phyloP scores from a whole-genome alignment of 2,888 invertebrate genomes.

The Idaea straminata region DNA sequence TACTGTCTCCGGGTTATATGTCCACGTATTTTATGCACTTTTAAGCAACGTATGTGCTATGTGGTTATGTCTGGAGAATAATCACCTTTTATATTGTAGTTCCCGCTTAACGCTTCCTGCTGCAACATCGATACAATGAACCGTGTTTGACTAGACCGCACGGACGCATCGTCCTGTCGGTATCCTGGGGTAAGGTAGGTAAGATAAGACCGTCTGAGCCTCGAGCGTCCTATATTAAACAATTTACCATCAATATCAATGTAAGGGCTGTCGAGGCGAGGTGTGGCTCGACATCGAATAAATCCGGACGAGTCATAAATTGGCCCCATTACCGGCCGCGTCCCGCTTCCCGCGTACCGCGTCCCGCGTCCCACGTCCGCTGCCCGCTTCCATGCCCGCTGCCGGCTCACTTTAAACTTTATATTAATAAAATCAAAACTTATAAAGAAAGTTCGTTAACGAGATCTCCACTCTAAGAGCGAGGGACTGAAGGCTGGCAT shows the following conservation, averaged over 20 bases:
- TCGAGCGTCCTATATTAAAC: background rate
- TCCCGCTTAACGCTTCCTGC: background rate
- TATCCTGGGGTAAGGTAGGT: background rate
- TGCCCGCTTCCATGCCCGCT: background rate
- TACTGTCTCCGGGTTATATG: conserved; percentile 5
- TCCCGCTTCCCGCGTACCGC: background rate
- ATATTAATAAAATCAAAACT: conserved; percentile 30
- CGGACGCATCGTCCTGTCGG: background rate
- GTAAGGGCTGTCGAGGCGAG: background rate
- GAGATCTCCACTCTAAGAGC: conserved; percentile 14
- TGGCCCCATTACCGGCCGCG: background rate
- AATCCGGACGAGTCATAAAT: conserved; percentile 2
- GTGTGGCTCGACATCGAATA: background rate
- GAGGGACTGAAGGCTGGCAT: conserved; percentile 12
- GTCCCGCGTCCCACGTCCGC: conserved; percentile 4
- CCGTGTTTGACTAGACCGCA: background rate
- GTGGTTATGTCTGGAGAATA: background rate
- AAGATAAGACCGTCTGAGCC: background rate
- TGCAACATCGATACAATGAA: background rate
- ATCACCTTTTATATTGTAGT: background rate
- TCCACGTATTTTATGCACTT: background rate
- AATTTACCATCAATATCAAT: conserved; percentile 1
- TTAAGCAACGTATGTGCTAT: background rate
- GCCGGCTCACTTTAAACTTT: conserved; percentile 11
- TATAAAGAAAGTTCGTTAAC: conserved; percentile 30